phyloP scores from a whole-genome alignment of 23 tunicate genomes.

The Diplosoma virens region DNA sequence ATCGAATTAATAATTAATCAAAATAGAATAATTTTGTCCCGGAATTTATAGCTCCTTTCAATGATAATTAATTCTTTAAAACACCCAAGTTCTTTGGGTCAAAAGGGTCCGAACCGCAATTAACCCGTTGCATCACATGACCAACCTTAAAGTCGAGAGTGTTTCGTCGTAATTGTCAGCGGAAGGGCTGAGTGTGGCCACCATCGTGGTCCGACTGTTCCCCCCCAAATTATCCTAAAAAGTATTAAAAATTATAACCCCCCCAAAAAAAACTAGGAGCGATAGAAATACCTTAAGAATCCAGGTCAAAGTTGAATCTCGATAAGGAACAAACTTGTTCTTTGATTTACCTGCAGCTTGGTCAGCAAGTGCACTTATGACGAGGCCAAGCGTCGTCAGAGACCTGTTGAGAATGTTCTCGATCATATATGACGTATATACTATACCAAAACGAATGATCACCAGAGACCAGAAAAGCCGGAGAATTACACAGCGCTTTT shows the following conservation, averaged over 20 bases:
- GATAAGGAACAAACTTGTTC: constrained; percentile 85
- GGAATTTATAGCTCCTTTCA: too few species aligned
- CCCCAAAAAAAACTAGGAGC: not conserved
- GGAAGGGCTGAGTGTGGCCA: constrained; percentile 92
- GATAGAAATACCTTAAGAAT: constrained; percentile 49
- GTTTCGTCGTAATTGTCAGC: constrained; percentile 98
- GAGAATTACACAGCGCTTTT: too few species aligned
- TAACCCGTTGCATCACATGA: too few species aligned
- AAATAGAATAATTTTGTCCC: too few species aligned
- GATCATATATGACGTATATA: too few species aligned
- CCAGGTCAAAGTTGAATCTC: constrained; percentile 92
- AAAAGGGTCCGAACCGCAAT: too few species aligned
- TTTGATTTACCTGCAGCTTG: constrained; percentile 71
- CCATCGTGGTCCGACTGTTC: constrained; percentile 92
- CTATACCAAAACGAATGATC: too few species aligned
- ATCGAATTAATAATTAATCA: too few species aligned
- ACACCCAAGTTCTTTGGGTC: too few species aligned
- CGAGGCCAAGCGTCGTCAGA: constrained; percentile 88
- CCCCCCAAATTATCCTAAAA: constrained; percentile 91
- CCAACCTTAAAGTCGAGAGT: constrained; percentile 80
- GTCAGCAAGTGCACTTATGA: constrained; percentile 86
- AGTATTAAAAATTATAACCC: not conserved
- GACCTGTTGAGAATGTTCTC: too few species aligned
- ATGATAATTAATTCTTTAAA: too few species aligned
- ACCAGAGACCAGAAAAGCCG: too few species aligned